Conservation (phyloP, 2,888 invertebrate genomes). For the Mycalesis mineus region DNA sequence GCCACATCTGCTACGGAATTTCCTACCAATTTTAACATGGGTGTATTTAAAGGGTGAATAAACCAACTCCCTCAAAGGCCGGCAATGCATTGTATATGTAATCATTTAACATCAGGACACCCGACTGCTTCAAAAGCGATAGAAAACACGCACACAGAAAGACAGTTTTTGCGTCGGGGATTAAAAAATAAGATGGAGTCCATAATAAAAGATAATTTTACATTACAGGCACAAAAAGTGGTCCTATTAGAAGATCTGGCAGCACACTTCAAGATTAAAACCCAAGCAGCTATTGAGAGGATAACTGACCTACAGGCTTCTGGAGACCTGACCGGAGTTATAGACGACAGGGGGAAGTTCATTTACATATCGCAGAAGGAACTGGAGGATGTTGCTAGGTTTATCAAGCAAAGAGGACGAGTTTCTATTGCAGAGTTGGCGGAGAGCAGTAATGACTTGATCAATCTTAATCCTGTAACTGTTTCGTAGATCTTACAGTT, state of each 20-base stretch:
- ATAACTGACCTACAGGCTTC: slow-evolving; percentile 90
- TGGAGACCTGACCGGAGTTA: slow-evolving; percentile 94
- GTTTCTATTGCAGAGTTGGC: slow-evolving; percentile 96
- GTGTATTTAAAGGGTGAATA: too few species aligned
- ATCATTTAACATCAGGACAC: too few species aligned
- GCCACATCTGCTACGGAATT: too few species aligned
- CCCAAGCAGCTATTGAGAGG: slow-evolving; percentile 91
- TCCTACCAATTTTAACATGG: too few species aligned
- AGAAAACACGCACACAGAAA: too few species aligned
- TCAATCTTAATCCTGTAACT: slow-evolving; percentile 84
- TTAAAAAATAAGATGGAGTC: neutral
- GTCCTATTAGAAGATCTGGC: slow-evolving; percentile 96
- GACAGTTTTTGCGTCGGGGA: too few species aligned
- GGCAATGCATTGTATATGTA: too few species aligned
- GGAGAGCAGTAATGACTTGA: slow-evolving; percentile 94
- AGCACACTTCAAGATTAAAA: slow-evolving; percentile 92
- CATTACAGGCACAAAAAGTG: slow-evolving; percentile 88
- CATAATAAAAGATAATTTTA: neutral
- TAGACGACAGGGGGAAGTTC: slow-evolving; percentile 99
- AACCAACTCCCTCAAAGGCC: too few species aligned
- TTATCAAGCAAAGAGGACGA: slow-evolving; percentile 95
- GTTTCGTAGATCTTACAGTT: slow-evolving; percentile 31
- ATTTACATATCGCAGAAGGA: slow-evolving; percentile 97
- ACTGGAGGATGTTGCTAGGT: slow-evolving; percentile 94
- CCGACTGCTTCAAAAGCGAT: too few species aligned